Conservation (phyloP, 1,140 invertebrate genomes). For the Conopomorpha cramerella region DNA sequence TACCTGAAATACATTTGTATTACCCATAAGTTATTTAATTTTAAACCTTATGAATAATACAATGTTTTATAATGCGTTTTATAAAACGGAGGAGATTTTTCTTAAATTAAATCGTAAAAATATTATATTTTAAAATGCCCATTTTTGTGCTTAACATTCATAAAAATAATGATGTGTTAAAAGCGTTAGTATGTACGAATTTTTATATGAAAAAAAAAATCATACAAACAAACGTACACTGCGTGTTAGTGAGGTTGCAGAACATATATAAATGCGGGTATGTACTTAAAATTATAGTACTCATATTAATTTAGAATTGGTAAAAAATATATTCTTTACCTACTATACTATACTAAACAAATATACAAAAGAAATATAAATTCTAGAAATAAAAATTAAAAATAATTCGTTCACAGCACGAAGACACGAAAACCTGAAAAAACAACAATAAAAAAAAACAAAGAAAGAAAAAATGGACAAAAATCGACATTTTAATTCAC, state of each 20-base stretch:
- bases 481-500: conserved; percentile 54
- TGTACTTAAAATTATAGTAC: too few species aligned
- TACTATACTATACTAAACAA: too few species aligned
- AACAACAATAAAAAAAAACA: conserved; percentile 6
- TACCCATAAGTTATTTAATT: too few species aligned
- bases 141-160: conserved; percentile 47
- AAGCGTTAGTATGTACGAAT: conserved; percentile 24
- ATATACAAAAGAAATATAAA: conserved; percentile 8
- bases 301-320: too few species aligned
- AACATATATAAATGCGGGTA: too few species aligned
- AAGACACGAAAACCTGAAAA: conserved; percentile 11
- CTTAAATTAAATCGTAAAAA: conserved; percentile 9
- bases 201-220: conserved; percentile 20
- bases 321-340: too few species aligned
- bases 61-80: too few species aligned
- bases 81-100: conserved; percentile 47
- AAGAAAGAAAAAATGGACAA: conserved; percentile 14
- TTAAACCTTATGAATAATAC: too few species aligned
- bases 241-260: too few species aligned
- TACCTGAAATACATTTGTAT: too few species aligned
- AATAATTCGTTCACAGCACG: too few species aligned
- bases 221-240: too few species aligned
- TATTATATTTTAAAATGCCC: conserved; percentile 40
- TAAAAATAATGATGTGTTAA: conserved; percentile 16
- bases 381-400: conserved; percentile 5